phyloP scores from a whole-genome alignment of 2,113 vertebrate genomes.

The Lutjanus erythropterus region DNA sequence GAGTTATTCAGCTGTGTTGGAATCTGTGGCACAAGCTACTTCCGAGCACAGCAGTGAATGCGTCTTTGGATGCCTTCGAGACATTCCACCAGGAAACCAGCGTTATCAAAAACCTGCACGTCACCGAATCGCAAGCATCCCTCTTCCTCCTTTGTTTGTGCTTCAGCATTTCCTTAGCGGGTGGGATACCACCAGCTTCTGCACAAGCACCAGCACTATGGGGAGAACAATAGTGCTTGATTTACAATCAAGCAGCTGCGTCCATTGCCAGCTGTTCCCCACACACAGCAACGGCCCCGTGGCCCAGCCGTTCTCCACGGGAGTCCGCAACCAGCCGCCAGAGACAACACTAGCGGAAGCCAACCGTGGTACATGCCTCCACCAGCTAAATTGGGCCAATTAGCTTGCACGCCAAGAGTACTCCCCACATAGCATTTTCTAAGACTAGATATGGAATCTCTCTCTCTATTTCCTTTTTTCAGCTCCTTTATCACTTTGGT shows the following conservation, averaged over 20 bases:
- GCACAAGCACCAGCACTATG: conserved; percentile 40
- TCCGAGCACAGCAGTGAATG: conserved; percentile 42
- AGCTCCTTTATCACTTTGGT: conserved; percentile 5
- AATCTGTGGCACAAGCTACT: conserved; percentile 38
- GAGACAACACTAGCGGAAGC: conserved; percentile 70
- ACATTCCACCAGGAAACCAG: conserved; percentile 59
- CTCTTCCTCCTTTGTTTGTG: conserved; percentile 63
- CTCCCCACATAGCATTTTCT: conserved; percentile 34
- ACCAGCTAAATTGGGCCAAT: conserved; percentile 76
- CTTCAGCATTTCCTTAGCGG: conserved; percentile 58
- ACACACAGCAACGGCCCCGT: conserved; percentile 47
- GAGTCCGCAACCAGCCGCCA: conserved; percentile 73
- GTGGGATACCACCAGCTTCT: conserved; percentile 54
- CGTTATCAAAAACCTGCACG: conserved; percentile 41
- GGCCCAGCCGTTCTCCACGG: conserved; percentile 70
- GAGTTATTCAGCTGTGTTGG: conserved; percentile 27
- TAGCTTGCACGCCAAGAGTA: conserved; percentile 58
- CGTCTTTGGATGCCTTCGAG: conserved; percentile 46
- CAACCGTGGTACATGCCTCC: conserved; percentile 50
- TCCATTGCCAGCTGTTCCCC: conserved; percentile 78
- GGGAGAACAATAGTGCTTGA: conserved; percentile 77
- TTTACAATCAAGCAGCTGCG: conserved; percentile 83
- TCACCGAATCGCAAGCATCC: conserved; percentile 34
- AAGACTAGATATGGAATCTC: conserved; percentile 19
- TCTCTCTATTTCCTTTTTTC: conserved; percentile 23